Percentiles rank a stretch among this genome's conserved stretches.
Conservation (phyloP, 2,113 vertebrate genomes). For the Cercocebus atys region DNA sequence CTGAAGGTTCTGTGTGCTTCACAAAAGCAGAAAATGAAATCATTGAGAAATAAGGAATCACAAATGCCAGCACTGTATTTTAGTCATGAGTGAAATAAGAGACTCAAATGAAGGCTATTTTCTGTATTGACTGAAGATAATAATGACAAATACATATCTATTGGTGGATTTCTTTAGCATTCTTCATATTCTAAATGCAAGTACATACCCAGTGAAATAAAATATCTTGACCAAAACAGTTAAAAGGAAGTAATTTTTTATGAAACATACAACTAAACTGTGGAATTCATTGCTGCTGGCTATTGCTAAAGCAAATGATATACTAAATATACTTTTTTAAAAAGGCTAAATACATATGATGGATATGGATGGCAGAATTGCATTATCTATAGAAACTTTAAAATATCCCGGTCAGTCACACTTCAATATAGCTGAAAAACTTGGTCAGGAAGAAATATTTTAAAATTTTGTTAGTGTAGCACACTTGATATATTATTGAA, state of each 20-base stretch:
- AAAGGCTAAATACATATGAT: not conserved
- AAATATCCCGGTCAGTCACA: not conserved
- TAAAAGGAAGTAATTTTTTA: not conserved
- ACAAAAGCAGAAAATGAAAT: not conserved
- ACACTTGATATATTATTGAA: not conserved
- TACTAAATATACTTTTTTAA: not conserved
- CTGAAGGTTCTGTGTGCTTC: not conserved
- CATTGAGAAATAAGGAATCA: not conserved
- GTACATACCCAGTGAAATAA: not conserved
- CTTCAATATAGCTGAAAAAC: not conserved
- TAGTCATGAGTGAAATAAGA: not conserved
- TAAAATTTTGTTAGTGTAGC: not conserved
- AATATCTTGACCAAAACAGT: not conserved
- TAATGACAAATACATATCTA: not conserved
- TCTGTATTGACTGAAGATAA: not conserved
- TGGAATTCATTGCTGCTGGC: not conserved
- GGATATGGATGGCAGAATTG: not conserved
- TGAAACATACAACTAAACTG: not conserved
- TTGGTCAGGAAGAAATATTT: slow-evolving; percentile 7
- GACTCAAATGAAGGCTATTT: not conserved
- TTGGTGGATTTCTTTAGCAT: not conserved
- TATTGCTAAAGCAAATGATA: not conserved
- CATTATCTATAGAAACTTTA: not conserved
- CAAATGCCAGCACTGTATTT: not conserved
- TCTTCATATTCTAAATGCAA: not conserved